Percentiles rank a stretch among this genome's conserved stretches.
phyloP scores from a whole-genome alignment of 2,888 invertebrate genomes.

The Tanaodytes sp. region DNA sequence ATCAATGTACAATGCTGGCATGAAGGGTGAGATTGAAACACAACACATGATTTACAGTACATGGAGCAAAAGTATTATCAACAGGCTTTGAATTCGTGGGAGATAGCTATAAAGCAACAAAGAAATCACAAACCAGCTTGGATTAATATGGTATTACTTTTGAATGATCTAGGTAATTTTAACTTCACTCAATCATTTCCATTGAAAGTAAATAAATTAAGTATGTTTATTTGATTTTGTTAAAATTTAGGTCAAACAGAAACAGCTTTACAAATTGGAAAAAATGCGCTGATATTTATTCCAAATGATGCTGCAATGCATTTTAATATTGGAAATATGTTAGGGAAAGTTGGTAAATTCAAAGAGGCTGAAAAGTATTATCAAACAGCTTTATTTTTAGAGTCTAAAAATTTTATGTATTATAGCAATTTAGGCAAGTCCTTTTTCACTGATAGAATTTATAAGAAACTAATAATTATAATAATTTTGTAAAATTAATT shows the following conservation, averaged over 20 bases:
- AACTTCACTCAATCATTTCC: conserved; percentile 9
- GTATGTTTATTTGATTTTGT: background rate
- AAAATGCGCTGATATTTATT: conserved; percentile 80
- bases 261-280: conserved; percentile 81
- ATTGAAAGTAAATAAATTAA: background rate
- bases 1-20: too few relatives aligned
- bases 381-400: conserved; percentile 81
- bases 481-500: conserved; percentile 70
- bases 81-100: conserved; percentile 87
- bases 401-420: conserved; percentile 84
- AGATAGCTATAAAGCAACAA: conserved; percentile 84
- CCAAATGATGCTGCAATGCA: conserved; percentile 85
- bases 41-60: conserved; percentile 79
- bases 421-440: conserved; percentile 89
- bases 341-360: conserved; percentile 87
- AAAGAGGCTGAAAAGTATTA: conserved; percentile 88
- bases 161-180: conserved; percentile 81
- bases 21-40: too few relatives aligned
- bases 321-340: conserved; percentile 90
- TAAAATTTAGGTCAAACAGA: conserved; percentile 76
- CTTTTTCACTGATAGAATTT: too few relatives aligned
- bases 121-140: conserved; percentile 89
- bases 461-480: too few relatives aligned
- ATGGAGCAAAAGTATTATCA: conserved; percentile 83
- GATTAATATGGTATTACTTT: conserved; percentile 90